These are phyloP conservation scores for Chironomus riparius DNA, from an alignment of 2,888 invertebrate genomes.

Conservation along the genomic window DNA sequence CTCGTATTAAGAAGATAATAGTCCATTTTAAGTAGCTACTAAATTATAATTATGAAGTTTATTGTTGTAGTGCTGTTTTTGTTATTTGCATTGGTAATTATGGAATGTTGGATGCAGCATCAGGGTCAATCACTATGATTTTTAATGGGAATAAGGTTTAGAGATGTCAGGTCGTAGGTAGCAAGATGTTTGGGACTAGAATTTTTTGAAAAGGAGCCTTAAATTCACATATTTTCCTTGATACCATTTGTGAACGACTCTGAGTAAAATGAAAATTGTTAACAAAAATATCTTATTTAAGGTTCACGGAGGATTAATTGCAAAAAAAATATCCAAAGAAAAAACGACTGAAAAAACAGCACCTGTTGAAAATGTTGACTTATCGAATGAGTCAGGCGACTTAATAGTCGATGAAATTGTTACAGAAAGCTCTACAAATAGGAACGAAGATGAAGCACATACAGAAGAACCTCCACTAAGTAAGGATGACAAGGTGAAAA, in stretches of 20 bases:
- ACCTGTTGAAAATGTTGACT: not conserved
- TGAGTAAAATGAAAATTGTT: no score
- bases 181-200: no score
- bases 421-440: not conserved
- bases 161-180: no score
- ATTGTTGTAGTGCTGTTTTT: not conserved
- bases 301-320: not conserved
- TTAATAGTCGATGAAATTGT: not conserved
- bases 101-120: no score
- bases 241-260: no score
- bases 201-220: no score
- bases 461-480: not conserved
- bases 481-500: not conserved
- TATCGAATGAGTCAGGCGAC: not conserved
- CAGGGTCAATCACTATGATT: no score
- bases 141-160: no score
- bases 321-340: not conserved
- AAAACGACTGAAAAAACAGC: not conserved
- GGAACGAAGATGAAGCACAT: not conserved
- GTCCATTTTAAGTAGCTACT: not conserved
- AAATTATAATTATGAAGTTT: not conserved
- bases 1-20: not conserved
- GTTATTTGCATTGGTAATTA: not conserved
- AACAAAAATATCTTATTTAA: not conserved
- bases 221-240: no score